Base-by-base conservation (phyloP, 2,113 vertebrate genomes). In the Colius striatus region DNA sequence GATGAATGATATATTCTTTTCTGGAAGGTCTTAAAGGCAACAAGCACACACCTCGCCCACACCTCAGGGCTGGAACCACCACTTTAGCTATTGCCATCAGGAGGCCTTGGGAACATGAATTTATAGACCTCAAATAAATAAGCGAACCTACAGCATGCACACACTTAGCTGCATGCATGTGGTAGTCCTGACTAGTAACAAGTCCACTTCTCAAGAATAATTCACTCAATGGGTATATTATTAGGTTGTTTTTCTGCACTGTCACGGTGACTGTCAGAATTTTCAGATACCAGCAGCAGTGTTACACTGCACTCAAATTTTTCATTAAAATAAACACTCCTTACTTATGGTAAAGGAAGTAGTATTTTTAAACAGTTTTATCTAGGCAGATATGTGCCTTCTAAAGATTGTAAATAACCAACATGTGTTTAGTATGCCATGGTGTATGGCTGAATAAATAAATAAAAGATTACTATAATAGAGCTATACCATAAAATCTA, bases 361-460 rank as follows among this genome's bases (percentile, higher is more conserved):
- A 11, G 12, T 29, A 14, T 43, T 91, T 75, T 70, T n/a, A 62
- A 73, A 65, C 20, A 38, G 34, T 62, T 76, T 66, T 25, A 20
- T 72, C 29, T 36, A 79, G 75, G 80, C 73, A 94, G 93, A 75
- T 77, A 3, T 1, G 3, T 92, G 71, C 79, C 82, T 38, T 94
- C 36, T 57, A 50, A 26, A 63, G n/a, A 80, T 13, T 88, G n/a
- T 84, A 77, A 76, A 92, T 86, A 89, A 86, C 47, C 62, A 88
- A 9, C 75, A 45, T 45, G 70, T 95, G 73, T 92, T 96, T 90
- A 73, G 29, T 48, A 34, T 60, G 55, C n/a, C 2, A 4, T 58
- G 57, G 72, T 83, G 34, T 66, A 65, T 73, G 70, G 58, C 82
- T 97, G 50, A 68, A 74, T 87, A 95, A 87, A n/a, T 83, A 80